Base-by-base conservation (phyloP, 2,888 invertebrate species). In the Iselma pallidipennis region DNA sequence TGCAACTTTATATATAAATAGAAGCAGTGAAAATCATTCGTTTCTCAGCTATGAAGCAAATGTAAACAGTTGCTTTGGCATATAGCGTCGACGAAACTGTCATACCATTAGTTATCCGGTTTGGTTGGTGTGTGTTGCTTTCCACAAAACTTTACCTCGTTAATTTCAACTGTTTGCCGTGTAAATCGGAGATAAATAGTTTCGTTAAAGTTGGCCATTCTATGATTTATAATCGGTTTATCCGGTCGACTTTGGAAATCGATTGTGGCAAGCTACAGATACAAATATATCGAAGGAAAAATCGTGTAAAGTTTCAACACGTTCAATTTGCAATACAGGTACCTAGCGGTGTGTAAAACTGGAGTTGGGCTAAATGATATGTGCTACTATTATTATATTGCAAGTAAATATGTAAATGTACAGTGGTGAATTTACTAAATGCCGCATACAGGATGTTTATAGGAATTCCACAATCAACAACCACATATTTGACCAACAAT, bases 131-230 rank as follows among this genome's bases (percentile, higher is more conserved):
- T 14, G 14, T 16, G 7, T 4, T 37, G 4, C 5, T 7, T 19
- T 14, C 19, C 12, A 12, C 61, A 61, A 70, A 73, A 73, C 66
- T 71, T 71, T 71, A 55, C 69, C 63, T 71, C 71, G 71, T 73
- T 73, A 73, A 72, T 73, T 72, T 73, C 63, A 65, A 64, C 66
- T 71, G 73, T 73, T 73, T 73, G 67, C 53, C 58, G 55, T 62
- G 58, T 55, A 58, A 62, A 62, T 62, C 58, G 33, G 45, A 58
- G 58, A 62, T 62, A 62, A 58, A 58, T 62, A 62, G 62, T 62
- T 62, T 62, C 45, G 63, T 63, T 63, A 49, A 63, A 63, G 19
- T 59, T 60, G 21, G 56, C 55, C 52, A 59, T 63, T 56, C 42
- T 45, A 59, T 63, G 63, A 63, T 63, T 63, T 63, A 63, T 63